phyloP scores from a whole-genome alignment of 2,113 vertebrate species.

The Oryctolagus cuniculus region DNA sequence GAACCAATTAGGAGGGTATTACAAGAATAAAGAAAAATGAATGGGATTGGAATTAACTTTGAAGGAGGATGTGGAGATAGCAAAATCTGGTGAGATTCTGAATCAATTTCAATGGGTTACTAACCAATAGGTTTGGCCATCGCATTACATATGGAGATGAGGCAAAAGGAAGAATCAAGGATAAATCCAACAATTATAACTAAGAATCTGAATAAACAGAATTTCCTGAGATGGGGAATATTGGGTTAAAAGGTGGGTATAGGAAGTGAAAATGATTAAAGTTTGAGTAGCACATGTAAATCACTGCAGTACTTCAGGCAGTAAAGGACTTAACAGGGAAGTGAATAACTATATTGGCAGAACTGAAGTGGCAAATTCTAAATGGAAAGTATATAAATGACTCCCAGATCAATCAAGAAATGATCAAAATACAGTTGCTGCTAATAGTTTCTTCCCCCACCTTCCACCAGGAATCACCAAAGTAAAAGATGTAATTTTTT shows the following conservation, averaged over 20 bases:
- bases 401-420: not conserved
- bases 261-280: not conserved
- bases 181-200: not conserved
- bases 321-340: not conserved
- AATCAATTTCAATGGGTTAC: not conserved
- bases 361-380: not conserved
- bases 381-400: not conserved
- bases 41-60: not conserved
- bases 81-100: not conserved
- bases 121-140: not conserved
- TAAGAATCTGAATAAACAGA: not conserved
- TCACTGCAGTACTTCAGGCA: not conserved
- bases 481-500: not conserved
- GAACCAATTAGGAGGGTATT: not conserved
- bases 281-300: not conserved
- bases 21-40: not conserved
- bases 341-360: not conserved
- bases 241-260: not conserved
- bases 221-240: not conserved
- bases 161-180: not conserved
- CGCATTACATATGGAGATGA: not conserved
- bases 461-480: not conserved
- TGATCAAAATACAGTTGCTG: not conserved
- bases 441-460: not conserved
- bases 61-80: not conserved